A percentile compares a stretch with the other conserved stretches of the same genome.
Conservation (phyloP, 1,140 invertebrate genomes). For the Drosophila truncata region DNA sequence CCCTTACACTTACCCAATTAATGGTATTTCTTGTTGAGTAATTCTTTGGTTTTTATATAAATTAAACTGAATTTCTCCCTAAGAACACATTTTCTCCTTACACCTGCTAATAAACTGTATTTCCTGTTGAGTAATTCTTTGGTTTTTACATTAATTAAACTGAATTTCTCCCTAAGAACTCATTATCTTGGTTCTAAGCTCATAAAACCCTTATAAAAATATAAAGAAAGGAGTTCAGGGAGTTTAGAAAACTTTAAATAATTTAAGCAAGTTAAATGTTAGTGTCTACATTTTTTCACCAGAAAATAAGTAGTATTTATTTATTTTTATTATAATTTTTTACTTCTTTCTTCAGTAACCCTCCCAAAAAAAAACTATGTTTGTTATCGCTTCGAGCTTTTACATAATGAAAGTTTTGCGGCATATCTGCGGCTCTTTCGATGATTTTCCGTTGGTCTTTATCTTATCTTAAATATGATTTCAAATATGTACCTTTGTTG, state of each 20-base stretch:
- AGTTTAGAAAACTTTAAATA: too few species aligned
- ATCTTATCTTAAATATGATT: conserved; percentile 62
- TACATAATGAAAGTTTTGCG: conserved; percentile 41
- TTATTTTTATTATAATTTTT: not conserved
- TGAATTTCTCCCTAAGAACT: too few species aligned
- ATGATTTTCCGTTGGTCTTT: conserved; percentile 60
- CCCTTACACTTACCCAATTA: too few species aligned
- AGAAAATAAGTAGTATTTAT: too few species aligned
- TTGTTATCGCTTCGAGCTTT: conserved; percentile 55
- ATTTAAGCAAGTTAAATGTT: not conserved
- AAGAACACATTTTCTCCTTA: too few species aligned
- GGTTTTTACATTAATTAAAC: too few species aligned
- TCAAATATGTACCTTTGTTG: conserved; percentile 27
- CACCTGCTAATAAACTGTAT: conserved; percentile 26
- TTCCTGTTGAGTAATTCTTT: not conserved
- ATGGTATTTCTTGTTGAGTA: too few species aligned
- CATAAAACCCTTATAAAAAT: not conserved
- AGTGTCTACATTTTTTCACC: not conserved
- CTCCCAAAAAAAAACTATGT: conserved; percentile 22
- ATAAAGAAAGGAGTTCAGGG: too few species aligned
- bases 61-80: too few species aligned
- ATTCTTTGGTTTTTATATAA: too few species aligned
- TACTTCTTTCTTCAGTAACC: not conserved
- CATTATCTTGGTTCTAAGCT: too few species aligned
- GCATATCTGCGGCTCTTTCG: conserved; percentile 44